A percentile compares a stretch with the other conserved stretches of the same genome.
Conservation (phyloP, 2,113 vertebrate genomes). For the Myrmecophaga tridactyla region DNA sequence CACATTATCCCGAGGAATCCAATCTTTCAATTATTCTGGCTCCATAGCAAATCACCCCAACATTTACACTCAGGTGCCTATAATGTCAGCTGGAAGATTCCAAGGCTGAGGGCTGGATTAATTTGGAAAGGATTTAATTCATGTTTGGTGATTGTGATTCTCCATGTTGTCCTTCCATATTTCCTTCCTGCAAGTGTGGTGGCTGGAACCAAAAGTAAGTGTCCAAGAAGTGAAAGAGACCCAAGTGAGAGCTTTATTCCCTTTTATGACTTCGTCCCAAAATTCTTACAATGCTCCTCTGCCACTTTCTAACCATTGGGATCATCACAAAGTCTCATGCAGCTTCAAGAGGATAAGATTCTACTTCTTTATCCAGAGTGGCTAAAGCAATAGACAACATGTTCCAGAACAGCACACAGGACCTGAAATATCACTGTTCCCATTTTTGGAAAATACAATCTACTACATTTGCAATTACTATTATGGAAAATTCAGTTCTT, state of each 20-base stretch:
- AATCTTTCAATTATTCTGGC: neutral
- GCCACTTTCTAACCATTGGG: neutral
- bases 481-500: neutral
- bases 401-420: neutral
- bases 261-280: neutral
- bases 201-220: neutral
- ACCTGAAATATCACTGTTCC: neutral
- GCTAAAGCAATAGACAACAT: neutral
- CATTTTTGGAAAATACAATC: neutral
- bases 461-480: no score
- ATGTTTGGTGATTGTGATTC: neutral
- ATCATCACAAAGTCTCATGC: neutral
- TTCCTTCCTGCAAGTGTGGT: neutral
- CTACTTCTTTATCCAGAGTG: neutral
- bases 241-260: neutral
- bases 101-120: neutral
- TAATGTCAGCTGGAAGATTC: neutral
- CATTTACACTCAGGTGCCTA: neutral
- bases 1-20: neutral
- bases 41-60: neutral
- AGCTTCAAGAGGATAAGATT: neutral
- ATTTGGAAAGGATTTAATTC: rapidly evolving
- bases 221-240: neutral
- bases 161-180: neutral
- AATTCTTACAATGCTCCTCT: neutral